A percentile compares a stretch with the other conserved stretches of the same genome.
Conservation (phyloP, 2,888 invertebrate genomes). For the Ormyrus labotus region DNA sequence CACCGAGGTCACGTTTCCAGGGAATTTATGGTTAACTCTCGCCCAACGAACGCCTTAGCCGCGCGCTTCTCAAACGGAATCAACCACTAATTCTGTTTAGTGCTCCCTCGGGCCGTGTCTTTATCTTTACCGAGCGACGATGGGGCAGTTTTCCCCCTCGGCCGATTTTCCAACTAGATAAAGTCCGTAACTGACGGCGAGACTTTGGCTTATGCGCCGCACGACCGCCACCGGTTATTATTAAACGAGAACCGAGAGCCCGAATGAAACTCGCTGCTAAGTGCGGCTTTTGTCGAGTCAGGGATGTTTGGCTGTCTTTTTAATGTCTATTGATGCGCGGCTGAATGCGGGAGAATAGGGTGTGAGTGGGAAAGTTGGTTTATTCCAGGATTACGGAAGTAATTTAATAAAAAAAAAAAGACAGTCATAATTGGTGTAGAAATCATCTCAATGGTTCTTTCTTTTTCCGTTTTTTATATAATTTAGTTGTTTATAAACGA, state of each 20-base stretch:
- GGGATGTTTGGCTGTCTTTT: background rate
- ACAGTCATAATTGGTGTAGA: no score
- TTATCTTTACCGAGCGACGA: conserved; percentile 57
- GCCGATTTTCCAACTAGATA: conserved; percentile 55
- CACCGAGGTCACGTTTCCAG: conserved; percentile 54
- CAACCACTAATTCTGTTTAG: conserved; percentile 61
- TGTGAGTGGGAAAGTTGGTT: no score
- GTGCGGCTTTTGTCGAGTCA: conserved; percentile 9
- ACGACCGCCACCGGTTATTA: conserved; percentile 36
- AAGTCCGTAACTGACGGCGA: conserved; percentile 52
- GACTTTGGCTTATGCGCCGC: conserved; percentile 29
- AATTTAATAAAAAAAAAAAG: no score
- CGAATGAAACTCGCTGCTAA: conserved; percentile 48
- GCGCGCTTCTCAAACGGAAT: conserved; percentile 55
- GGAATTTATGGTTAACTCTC: conserved; percentile 55
- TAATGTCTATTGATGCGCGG: background rate
- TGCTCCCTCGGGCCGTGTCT: conserved; percentile 58
- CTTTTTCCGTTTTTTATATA: no score
- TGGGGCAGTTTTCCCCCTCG: conserved; percentile 52
- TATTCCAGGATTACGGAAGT: no score
- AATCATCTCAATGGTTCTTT: no score
- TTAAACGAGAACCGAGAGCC: conserved; percentile 46
- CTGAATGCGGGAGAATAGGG: no score
- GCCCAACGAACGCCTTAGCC: conserved; percentile 37
- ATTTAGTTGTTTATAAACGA: no score